Conservation (phyloP, 2,888 invertebrate species). For the Byasa hedistus region DNA sequence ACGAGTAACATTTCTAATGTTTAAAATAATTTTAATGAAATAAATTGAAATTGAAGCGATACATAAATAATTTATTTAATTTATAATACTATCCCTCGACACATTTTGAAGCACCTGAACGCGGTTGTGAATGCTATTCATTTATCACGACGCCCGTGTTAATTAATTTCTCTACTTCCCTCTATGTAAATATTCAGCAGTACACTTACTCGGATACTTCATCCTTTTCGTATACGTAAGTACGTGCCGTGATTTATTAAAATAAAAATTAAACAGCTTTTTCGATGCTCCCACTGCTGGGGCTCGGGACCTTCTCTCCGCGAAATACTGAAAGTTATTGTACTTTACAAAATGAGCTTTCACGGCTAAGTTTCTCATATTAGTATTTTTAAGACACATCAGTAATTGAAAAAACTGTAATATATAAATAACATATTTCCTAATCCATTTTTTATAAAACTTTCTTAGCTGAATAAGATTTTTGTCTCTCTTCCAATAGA, state of each 20-base stretch:
- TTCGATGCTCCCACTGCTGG: no score
- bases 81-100: background rate
- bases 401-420: no score
- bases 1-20: background rate
- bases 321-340: no score
- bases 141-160: conserved; percentile 11
- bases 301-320: no score
- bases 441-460: no score
- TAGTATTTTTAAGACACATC: no score
- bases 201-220: background rate
- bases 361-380: no score
- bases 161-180: conserved; percentile 9
- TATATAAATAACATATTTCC: no score
- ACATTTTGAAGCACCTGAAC: conserved; percentile 1
- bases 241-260: background rate
- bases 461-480: no score
- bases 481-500: no score
- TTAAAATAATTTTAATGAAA: background rate
- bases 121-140: background rate
- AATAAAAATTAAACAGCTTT: no score
- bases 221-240: background rate
- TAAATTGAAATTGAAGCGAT: background rate
- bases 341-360: no score
- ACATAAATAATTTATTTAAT: conserved; percentile 8
- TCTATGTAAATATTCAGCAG: conserved; percentile 4